Base-by-base conservation (phyloP, 2,888 invertebrate genomes). In the Pristionchus maxplancki region DNA sequence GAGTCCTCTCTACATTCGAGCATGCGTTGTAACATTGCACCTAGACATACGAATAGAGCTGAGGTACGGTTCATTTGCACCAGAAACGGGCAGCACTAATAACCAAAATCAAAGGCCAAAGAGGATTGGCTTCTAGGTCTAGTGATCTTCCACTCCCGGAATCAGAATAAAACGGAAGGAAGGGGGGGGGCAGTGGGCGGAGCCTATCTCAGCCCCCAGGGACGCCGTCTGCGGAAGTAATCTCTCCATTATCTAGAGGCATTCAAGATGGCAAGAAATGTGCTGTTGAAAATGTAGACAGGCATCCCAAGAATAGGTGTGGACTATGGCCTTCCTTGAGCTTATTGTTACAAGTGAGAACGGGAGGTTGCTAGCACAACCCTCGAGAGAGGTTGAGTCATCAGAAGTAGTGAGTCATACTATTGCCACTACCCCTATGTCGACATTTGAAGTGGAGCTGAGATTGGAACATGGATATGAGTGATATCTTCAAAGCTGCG, bases 111-210 rank as follows among this genome's bases (percentile, higher is more conserved):
- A 67, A 67, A 24, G 58, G 6, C 58, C n/a, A 9, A 34, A 67
- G 64, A 24, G 5, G 20, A 58, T 31, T 17, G 71, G 37, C 71
- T 71, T 71, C 37, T 20, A 37, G 37, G 24, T 20, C 37, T 71
- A 24, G 5, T 17, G 34, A 37, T 34, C 71, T 71, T 5, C 58
- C 24, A 71, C 17, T 13, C 34, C 13, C 15, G 71, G 37, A 17
- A 71, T 71, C 71, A 71, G 71, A 71, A 37, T 71, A 71, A 37
- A 37, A 71, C 20, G 71, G 71, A 71, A 71, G 71, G 71, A 71
- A 71, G 37, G 28, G 64, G 9, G 58, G 58, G 64, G 64, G 34
- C 15, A 34, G 58, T 58, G 58, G 58, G 58, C n/a, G 58, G 58
- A 58, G 58, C n/a, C n/a, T n/a, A n/a, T 15, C 64, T 31, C 28